Evolutionary conservation across 2,113 vertebrate genomes (phyloP).

Genomic region (Meriones unguiculatus): DNA sequence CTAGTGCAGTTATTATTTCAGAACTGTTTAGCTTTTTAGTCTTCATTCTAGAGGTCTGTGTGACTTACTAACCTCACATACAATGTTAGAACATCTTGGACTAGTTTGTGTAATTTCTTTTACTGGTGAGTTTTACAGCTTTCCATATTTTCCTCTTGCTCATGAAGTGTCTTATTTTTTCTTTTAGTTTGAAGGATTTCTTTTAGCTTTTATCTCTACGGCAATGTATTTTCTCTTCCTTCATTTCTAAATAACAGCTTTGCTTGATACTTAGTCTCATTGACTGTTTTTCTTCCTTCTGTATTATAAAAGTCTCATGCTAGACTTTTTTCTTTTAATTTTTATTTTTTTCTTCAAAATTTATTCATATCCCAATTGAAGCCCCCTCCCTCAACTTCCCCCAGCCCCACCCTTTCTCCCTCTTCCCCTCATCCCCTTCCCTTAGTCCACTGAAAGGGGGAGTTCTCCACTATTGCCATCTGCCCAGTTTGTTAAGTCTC

Average conservation of each 20-base stretch:
- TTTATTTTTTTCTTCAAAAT: too few relatives aligned
- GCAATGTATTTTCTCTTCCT: not conserved
- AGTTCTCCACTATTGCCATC: too few relatives aligned
- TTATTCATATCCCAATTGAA: too few relatives aligned
- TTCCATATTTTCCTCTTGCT: not conserved
- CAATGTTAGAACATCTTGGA: not conserved
- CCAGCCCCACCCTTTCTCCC: too few relatives aligned
- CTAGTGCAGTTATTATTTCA: not conserved
- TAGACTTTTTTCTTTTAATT: not conserved
- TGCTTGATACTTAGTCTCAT: not conserved
- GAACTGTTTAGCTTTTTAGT: not conserved
- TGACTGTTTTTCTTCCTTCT: not conserved
- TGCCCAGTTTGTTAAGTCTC: too few relatives aligned
- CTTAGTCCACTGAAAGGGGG: too few relatives aligned
- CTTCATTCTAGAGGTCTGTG: not conserved
- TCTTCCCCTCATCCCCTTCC: too few relatives aligned
- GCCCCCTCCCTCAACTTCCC: too few relatives aligned
- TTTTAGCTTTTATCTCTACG: not conserved
- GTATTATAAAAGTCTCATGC: not conserved
- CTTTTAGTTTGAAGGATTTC: not conserved
- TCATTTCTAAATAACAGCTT: not conserved
- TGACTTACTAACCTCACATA: not conserved
- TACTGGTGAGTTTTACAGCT: not conserved
- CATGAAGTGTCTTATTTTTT: not conserved
- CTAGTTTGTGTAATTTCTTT: not conserved